Conservation (phyloP, 2,113 vertebrate genomes). For the Marcusenius ussheri region DNA sequence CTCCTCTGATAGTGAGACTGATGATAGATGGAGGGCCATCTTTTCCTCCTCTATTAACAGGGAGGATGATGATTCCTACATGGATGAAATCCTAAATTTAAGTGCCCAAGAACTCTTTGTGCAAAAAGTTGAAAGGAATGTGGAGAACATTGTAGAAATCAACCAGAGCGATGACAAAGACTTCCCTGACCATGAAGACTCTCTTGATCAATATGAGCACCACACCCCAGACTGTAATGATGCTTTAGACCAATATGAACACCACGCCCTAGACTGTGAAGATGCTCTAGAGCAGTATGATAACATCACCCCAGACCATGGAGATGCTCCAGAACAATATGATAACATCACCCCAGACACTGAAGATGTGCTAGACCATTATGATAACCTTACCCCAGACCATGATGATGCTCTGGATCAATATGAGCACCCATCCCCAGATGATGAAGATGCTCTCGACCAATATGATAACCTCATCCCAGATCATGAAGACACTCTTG, state of each 20-base stretch:
- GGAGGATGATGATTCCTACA: slow-evolving; percentile 66
- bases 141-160: slow-evolving; percentile 25
- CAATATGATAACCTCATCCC: slow-evolving; percentile 3
- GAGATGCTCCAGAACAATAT: background rate
- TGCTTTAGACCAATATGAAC: slow-evolving; percentile 52
- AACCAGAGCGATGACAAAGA: slow-evolving; percentile 38
- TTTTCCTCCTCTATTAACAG: slow-evolving; percentile 70
- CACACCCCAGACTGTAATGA: slow-evolving; percentile 38
- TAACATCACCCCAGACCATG: background rate
- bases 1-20: slow-evolving; percentile 56
- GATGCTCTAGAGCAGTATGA: background rate
- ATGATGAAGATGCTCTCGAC: background rate
- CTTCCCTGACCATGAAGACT: slow-evolving; percentile 46
- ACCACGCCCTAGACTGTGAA: background rate
- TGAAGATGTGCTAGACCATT: background rate
- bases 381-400: background rate
- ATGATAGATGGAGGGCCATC: slow-evolving; percentile 65
- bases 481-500: slow-evolving; percentile 15
- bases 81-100: slow-evolving; percentile 56
- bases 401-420: background rate
- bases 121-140: slow-evolving; percentile 51
- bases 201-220: slow-evolving; percentile 28
- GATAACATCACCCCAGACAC: background rate
- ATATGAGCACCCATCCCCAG: background rate
- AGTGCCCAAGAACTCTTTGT: slow-evolving; percentile 66